Evolutionary conservation across 2,113 vertebrate species (phyloP).

Genomic region (Girardinichthys multiradiatus): DNA sequence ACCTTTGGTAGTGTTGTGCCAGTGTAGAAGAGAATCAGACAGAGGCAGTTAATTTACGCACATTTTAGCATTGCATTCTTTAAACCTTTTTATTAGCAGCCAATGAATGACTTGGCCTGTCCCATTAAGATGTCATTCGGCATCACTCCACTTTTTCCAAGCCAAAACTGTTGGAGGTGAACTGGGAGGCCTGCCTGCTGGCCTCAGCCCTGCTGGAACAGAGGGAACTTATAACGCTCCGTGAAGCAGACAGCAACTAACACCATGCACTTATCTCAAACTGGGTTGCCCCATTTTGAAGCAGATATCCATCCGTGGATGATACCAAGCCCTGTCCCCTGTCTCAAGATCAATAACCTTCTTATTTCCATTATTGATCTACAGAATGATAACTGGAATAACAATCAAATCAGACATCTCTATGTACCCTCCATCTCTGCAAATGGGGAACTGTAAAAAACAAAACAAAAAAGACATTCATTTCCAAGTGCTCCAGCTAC

Average conservation of each 20-base stretch:
- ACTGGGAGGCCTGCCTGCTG: constrained; percentile 53
- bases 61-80: constrained; percentile 29
- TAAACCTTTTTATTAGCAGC: constrained; percentile 49
- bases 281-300: constrained; percentile 20
- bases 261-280: constrained; percentile 1
- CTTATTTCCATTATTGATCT: constrained; percentile 66
- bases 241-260: constrained; percentile 25
- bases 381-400: constrained; percentile 54
- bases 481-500: constrained; percentile 5
- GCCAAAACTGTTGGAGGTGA: constrained; percentile 29
- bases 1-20: constrained; percentile 21
- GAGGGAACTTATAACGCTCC: constrained; percentile 30
- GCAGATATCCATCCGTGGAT: constrained; percentile 2
- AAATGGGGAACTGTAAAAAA: constrained; percentile 37
- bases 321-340: constrained; percentile 23
- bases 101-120: constrained; percentile 41
- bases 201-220: constrained; percentile 13
- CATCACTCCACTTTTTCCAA: constrained; percentile 17
- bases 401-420: constrained; percentile 76
- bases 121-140: constrained; percentile 46
- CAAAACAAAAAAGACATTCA: not conserved
- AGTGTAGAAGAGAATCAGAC: constrained; percentile 16
- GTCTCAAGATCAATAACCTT: constrained; percentile 10
- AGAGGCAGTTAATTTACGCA: constrained; percentile 30
- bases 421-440: constrained; percentile 59